phyloP scores from a whole-genome alignment of 2,888 invertebrate genomes.

The Notodonta dromedarius region DNA sequence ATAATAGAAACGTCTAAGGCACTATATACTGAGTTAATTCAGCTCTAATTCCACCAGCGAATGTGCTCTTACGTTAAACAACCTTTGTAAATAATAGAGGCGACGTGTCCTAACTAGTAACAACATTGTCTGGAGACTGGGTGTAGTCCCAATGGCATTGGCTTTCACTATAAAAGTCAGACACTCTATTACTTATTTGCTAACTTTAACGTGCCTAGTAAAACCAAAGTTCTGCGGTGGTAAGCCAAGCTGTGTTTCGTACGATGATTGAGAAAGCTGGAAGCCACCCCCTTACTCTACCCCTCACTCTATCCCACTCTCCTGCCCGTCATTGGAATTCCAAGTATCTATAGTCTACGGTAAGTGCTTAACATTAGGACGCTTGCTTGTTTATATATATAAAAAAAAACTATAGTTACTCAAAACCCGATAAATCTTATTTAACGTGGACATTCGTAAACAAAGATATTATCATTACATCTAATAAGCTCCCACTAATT shows the following conservation, averaged over 20 bases:
- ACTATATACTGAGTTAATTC: slow-evolving; percentile 22
- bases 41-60: slow-evolving; percentile 30
- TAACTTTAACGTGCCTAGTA: slow-evolving; percentile 15
- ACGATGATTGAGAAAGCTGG: too few relatives aligned
- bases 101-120: slow-evolving; percentile 36
- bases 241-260: too few relatives aligned
- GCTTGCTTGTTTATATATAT: too few relatives aligned
- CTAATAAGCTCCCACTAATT: slow-evolving; percentile 35
- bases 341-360: too few relatives aligned
- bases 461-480: slow-evolving; percentile 26
- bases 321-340: too few relatives aligned
- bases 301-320: too few relatives aligned
- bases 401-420: slow-evolving; percentile 19
- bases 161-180: background rate
- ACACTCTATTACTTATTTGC: slow-evolving; percentile 1
- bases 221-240: slow-evolving; percentile 7
- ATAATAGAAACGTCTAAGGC: slow-evolving; percentile 3
- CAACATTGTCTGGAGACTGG: slow-evolving; percentile 30
- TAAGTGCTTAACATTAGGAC: too few relatives aligned
- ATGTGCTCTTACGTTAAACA: slow-evolving; percentile 31
- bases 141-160: slow-evolving; percentile 8
- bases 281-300: too few relatives aligned
- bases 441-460: slow-evolving; percentile 23
- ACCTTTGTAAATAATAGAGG: slow-evolving; percentile 37
- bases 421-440: slow-evolving; percentile 22